Evolutionary conservation across 2,797 vertebrate species (phyloP).

Genomic region (Syngnathus acus): DNA sequence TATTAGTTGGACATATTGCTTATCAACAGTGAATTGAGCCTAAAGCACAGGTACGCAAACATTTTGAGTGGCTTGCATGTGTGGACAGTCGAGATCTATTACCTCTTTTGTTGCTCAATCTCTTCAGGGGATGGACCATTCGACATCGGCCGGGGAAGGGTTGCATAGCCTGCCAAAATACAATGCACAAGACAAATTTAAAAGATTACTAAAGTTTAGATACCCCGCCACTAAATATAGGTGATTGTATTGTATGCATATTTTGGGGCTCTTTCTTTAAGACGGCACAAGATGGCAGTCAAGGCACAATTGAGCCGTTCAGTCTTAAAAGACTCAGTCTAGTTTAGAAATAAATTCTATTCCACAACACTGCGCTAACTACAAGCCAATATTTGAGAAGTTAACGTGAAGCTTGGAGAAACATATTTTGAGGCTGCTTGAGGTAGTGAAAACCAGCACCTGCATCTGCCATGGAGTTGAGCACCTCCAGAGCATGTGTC

Average conservation of each 20-base stretch:
- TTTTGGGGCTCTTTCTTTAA: not conserved
- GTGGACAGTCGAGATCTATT: conserved; percentile 14
- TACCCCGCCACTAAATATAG: not conserved
- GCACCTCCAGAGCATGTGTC: conserved; percentile 75
- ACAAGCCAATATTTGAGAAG: not conserved
- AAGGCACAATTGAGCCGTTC: not conserved
- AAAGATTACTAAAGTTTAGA: not conserved
- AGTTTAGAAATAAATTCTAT: not conserved
- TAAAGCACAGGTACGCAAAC: not conserved
- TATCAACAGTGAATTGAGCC: not conserved
- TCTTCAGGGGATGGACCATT: conserved; percentile 83
- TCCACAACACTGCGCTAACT: not conserved
- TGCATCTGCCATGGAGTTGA: conserved; percentile 66
- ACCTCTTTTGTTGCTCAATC: conserved; percentile 82
- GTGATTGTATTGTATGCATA: not conserved
- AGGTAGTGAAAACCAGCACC: conserved; percentile 39
- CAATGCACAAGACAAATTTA: conserved; percentile 11
- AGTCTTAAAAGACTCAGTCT: not conserved
- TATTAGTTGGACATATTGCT: too few species aligned
- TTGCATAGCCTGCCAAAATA: conserved; percentile 58
- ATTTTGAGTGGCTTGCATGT: too few species aligned
- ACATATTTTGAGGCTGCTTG: not conserved
- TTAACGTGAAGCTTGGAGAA: not conserved
- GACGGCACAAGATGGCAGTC: not conserved
- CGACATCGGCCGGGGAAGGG: conserved; percentile 68